Percentiles rank a stretch among this genome's conserved stretches.
Conservation (phyloP, 2,113 vertebrate genomes). For the Zosterops japonicus region DNA sequence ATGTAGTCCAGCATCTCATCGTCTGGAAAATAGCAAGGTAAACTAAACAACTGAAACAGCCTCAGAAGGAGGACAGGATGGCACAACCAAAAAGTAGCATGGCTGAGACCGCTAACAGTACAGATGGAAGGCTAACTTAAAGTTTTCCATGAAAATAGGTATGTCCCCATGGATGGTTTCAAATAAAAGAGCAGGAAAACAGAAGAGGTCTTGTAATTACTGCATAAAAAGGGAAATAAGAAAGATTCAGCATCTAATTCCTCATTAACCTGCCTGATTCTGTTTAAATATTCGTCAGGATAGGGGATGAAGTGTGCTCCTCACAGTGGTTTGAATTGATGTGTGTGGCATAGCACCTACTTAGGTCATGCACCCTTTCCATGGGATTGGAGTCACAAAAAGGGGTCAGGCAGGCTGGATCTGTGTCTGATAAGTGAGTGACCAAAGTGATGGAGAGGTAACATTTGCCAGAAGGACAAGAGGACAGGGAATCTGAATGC, state of each 20-base stretch:
- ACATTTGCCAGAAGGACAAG: not conserved
- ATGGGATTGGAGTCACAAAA: not conserved
- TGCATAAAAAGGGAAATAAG: not conserved
- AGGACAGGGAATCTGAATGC: not conserved
- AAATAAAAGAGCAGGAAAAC: not conserved
- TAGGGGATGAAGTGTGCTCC: accelerated
- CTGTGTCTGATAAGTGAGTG: not conserved
- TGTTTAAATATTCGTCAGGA: not conserved
- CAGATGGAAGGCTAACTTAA: not conserved
- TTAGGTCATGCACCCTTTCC: not conserved
- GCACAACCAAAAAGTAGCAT: not conserved
- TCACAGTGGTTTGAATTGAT: not conserved
- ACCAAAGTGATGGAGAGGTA: not conserved
- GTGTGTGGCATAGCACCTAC: accelerated
- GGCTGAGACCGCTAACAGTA: not conserved
- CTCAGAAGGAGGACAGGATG: not conserved
- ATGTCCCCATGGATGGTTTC: not conserved
- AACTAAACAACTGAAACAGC: not conserved
- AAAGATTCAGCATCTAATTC: not conserved
- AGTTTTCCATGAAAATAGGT: not conserved
- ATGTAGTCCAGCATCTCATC: not conserved
- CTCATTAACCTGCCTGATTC: not conserved
- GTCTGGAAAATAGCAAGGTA: not conserved
- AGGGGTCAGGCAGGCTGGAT: not conserved
- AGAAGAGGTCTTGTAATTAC: not conserved